Evolutionary conservation across 2,888 invertebrate genomes (phyloP).

Genomic region (Drosophila borealis): DNA sequence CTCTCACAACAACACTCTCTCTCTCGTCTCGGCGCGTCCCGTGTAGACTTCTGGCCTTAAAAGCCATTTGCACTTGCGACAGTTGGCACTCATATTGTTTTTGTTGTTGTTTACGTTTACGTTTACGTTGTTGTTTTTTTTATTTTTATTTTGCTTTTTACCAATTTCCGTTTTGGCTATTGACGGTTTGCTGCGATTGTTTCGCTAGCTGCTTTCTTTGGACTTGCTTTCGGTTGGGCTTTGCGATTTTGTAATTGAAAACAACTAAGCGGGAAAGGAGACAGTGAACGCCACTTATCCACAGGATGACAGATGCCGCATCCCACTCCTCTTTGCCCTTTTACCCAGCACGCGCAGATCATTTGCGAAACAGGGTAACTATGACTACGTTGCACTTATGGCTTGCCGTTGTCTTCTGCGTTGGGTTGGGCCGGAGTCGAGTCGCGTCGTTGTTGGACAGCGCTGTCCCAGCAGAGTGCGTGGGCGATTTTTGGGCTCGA

Average conservation of each 20-base stretch:
- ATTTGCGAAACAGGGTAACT: conserved; percentile 60
- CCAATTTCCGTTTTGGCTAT: conserved; percentile 73
- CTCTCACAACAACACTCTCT: conserved; percentile 24
- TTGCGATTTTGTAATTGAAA: conserved; percentile 69
- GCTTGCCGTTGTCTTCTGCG: background rate
- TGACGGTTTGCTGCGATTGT: conserved; percentile 41
- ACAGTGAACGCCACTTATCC: conserved; percentile 26
- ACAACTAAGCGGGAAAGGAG: conserved; percentile 18
- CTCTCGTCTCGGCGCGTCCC: conserved; percentile 27
- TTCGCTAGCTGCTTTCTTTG: conserved; percentile 43
- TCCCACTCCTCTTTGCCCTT: conserved; percentile 23
- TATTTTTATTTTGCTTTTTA: conserved; percentile 55
- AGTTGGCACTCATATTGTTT: conserved; percentile 63
- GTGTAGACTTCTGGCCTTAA: conserved; percentile 58
- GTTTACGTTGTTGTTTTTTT: conserved; percentile 34
- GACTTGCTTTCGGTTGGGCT: conserved; percentile 40
- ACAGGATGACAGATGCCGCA: conserved; percentile 41
- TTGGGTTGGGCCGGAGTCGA: conserved; percentile 38
- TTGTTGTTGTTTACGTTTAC: conserved; percentile 33
- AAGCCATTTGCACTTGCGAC: conserved; percentile 76
- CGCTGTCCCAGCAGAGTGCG: conserved; percentile 50
- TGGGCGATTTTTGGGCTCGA: conserved; percentile 67
- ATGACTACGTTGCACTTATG: conserved; percentile 27
- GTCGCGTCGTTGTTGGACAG: conserved; percentile 40
- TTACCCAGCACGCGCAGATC: conserved; percentile 31